Base-by-base conservation (phyloP, 1,140 invertebrate species). In the Apis florea region DNA sequence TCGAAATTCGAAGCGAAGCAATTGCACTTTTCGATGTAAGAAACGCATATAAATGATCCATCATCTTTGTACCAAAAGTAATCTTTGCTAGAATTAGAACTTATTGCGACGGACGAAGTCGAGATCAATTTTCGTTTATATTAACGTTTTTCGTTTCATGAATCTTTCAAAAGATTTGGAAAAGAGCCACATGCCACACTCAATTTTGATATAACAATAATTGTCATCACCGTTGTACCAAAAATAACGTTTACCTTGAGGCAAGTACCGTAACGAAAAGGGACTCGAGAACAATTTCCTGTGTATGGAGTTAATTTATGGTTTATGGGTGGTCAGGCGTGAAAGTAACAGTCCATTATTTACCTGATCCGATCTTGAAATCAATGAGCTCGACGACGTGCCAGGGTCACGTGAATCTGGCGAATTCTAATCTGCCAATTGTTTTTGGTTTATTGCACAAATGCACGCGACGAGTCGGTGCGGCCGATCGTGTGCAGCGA, bases 341-440 rank as follows among this genome's bases (percentile, higher is more conserved):
- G 72, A 64, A 64, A 74, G 49, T 74, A 64, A 74, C 31, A 74
- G 72, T 26, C 58, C 47, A 31, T 74, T 63, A 53, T 53, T 76
- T 67, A 17, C 10, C 3, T 9, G 15, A 1, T 15, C 9, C 17
- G 26, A 53, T 51, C 74, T 4, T 19, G 17, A 53, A 54, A 66
- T 66, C 74, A 54, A 76, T 11, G 21, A 21, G 26, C 47, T 12
- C 21, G 24, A 24, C n/a, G 51, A 54, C 51, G 51, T 47, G 49
- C 49, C 73, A 66, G 26, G 12, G 31, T 24, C 74, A 40, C 26
- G 49, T 40, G 70, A 51, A 54, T 26, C 53, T 21, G 31, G 17
- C 24, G 24, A 53, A 51, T 53, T 70, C 49, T 72, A 58, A 56
- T 72, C 49, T 3, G 9, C 31, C 26, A 72, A 72, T 58, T 58